phyloP scores from a whole-genome alignment of 2,888 invertebrate genomes.

The Cataglyphis cursor region DNA sequence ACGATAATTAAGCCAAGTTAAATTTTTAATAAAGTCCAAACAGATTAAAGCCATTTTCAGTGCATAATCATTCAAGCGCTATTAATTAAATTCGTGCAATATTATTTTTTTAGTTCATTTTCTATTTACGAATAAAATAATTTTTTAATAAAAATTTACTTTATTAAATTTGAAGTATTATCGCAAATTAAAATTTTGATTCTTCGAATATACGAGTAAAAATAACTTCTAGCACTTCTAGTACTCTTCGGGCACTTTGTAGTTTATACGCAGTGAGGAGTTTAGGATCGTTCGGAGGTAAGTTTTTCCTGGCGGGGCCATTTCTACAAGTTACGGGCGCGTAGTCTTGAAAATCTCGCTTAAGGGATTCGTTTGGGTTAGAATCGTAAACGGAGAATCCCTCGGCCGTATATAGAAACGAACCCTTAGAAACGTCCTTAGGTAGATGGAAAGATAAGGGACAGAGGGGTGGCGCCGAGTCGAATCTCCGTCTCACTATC shows the following conservation, averaged over 20 bases:
- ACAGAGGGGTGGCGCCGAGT: conserved; percentile 61
- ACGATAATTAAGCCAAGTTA: neutral
- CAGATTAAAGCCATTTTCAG: neutral
- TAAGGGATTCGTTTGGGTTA: conserved; percentile 73
- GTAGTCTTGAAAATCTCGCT: conserved; percentile 80
- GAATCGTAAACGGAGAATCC: conserved; percentile 78
- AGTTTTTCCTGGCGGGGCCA: conserved; percentile 74
- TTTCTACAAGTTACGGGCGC: conserved; percentile 77
- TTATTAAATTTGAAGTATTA: neutral
- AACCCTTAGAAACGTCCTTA: conserved; percentile 76
- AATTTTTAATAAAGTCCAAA: neutral
- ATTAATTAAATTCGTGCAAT: neutral
- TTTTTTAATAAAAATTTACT: conserved; percentile 8
- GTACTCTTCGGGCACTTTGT: conserved; percentile 56
- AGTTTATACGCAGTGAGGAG: conserved; percentile 61
- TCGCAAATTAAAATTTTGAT: conserved; percentile 23
- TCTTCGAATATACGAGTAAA: conserved; percentile 31
- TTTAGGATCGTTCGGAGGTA: conserved; percentile 65
- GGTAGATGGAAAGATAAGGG: conserved; percentile 79
- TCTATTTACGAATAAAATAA: neutral
- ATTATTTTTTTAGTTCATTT: neutral
- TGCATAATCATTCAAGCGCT: neutral
- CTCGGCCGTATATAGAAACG: conserved; percentile 75
- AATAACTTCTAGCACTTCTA: conserved; percentile 38
- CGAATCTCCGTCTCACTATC: conserved; percentile 26